Evolutionary conservation across 1,140 invertebrate genomes (phyloP).

Genomic region (Pogonognathellus flavescens): DNA sequence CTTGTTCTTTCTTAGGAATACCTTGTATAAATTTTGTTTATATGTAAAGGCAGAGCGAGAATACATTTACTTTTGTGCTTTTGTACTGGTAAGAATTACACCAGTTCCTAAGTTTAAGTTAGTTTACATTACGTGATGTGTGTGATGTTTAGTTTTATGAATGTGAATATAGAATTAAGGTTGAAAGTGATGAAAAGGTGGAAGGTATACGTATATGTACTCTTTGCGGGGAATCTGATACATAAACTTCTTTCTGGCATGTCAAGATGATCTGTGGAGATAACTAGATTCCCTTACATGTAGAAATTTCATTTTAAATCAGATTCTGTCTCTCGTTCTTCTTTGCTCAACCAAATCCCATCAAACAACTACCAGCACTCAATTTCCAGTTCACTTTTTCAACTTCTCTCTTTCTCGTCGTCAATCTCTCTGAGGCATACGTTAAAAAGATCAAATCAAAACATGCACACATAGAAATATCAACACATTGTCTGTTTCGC

Average conservation of each 20-base stretch:
- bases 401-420: too few species aligned
- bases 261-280: constrained; percentile 26
- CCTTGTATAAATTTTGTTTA: too few species aligned
- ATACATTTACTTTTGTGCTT: too few species aligned
- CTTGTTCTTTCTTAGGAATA: too few species aligned
- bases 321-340: background rate
- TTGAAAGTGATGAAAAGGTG: constrained; percentile 38
- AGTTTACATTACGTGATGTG: background rate
- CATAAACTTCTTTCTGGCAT: constrained; percentile 8
- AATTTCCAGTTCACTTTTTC: background rate
- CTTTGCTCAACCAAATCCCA: background rate
- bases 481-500: background rate
- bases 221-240: constrained; percentile 8
- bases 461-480: constrained; percentile 10
- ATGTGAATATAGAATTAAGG: background rate
- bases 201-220: background rate
- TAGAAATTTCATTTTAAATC: constrained; percentile 39
- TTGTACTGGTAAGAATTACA: background rate
- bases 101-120: too few species aligned
- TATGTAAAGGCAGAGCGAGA: too few species aligned
- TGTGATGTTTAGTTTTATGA: background rate
- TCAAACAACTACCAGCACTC: background rate
- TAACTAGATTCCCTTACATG: constrained; percentile 44
- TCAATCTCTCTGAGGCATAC: background rate
- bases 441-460: constrained; percentile 16